These are phyloP conservation scores for Pantherophis guttatus DNA, from an alignment of 2,113 vertebrate species.

Conservation along the genomic window DNA sequence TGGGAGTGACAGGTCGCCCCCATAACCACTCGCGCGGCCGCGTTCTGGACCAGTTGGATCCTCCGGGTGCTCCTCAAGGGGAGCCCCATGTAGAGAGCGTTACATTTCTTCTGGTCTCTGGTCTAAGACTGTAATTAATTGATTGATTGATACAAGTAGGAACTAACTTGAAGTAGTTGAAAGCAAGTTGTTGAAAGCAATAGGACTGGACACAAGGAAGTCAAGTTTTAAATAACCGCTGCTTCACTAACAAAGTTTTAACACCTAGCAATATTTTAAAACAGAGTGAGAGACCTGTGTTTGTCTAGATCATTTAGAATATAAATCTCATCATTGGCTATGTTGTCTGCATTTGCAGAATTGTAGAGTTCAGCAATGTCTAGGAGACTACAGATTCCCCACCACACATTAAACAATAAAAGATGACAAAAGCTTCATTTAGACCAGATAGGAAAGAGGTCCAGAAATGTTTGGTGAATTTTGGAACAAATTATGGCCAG, in stretches of 20 bases:
- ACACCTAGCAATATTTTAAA: not conserved
- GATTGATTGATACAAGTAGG: no score
- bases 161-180: no score
- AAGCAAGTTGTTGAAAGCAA: not conserved
- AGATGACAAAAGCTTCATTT: not conserved
- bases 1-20: no score
- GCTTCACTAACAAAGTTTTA: not conserved
- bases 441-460: not conserved
- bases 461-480: not conserved
- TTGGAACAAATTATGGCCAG: not conserved
- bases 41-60: no score
- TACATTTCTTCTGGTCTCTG: no score
- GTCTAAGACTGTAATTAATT: no score
- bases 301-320: not conserved
- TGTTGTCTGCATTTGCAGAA: not conserved
- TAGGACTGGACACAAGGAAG: not conserved
- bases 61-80: no score
- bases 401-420: not conserved
- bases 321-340: not conserved
- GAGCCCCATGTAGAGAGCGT: no score
- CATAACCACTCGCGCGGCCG: no score
- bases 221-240: not conserved
- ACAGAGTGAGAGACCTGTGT: not conserved
- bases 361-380: not conserved
- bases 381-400: not conserved